These are phyloP conservation scores for Drosophila dunni DNA, from an alignment of 1,140 invertebrate genomes.

Conservation along the genomic window DNA sequence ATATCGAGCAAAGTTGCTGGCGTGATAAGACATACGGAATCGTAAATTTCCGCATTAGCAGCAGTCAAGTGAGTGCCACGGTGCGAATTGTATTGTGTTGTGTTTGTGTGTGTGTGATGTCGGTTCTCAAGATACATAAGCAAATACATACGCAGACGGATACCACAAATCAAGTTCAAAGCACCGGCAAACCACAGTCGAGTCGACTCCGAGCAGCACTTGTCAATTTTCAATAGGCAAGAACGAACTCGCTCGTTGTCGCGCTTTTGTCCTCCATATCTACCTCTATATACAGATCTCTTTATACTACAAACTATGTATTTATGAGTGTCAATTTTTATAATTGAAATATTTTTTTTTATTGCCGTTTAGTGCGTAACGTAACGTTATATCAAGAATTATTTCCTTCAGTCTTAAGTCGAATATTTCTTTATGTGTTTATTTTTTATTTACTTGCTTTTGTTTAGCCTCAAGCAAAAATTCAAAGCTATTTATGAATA, in stretches of 20 bases:
- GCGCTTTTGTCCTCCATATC: conserved; percentile 55
- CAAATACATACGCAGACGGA: conserved; percentile 40
- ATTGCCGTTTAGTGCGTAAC: conserved; percentile 20
- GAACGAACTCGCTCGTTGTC: conserved; percentile 6
- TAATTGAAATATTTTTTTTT: conserved; percentile 47
- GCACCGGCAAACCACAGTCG: conserved; percentile 45
- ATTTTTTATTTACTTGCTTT: conserved; percentile 13
- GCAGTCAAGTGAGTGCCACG: conserved; percentile 54
- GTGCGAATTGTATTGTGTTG: conserved; percentile 29
- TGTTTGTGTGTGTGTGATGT: neutral
- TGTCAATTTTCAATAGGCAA: conserved; percentile 38
- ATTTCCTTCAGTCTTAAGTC: neutral
- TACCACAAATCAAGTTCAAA: conserved; percentile 75
- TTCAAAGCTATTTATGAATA: conserved; percentile 6
- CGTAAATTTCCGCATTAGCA: conserved; percentile 71
- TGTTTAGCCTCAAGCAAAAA: conserved; percentile 12
- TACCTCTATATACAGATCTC: conserved; percentile 10
- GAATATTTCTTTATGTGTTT: conserved; percentile 16
- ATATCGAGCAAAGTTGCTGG: conserved; percentile 55
- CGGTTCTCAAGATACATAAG: conserved; percentile 28
- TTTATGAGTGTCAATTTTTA: conserved; percentile 35
- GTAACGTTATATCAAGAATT: conserved; percentile 24
- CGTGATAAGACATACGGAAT: conserved; percentile 55
- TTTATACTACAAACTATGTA: neutral
- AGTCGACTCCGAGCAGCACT: conserved; percentile 17